These are phyloP conservation scores for Nephrotoma flavescens DNA, from an alignment of 2,888 invertebrate genomes.

Conservation along the genomic window DNA sequence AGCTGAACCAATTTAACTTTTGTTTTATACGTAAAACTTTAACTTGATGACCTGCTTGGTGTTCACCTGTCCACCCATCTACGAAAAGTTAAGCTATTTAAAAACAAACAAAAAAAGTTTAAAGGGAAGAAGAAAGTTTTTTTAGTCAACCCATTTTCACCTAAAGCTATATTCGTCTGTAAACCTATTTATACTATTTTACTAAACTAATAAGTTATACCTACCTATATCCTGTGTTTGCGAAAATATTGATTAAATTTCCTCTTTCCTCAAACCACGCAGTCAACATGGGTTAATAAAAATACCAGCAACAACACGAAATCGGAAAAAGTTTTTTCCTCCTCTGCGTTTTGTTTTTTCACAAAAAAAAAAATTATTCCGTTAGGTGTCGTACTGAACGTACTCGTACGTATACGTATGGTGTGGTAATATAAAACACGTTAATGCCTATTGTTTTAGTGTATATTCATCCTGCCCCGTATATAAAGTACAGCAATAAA, in stretches of 20 bases:
- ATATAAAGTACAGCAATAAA: not conserved
- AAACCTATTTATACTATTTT: not conserved
- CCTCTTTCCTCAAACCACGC: not conserved
- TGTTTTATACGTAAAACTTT: too few relatives aligned
- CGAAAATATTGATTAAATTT: not conserved
- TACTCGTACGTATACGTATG: not conserved
- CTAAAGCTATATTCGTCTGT: not conserved
- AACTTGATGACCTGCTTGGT: too few relatives aligned
- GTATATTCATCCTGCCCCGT: not conserved
- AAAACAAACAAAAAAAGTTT: not conserved
- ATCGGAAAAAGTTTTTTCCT: not conserved
- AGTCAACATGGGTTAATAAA: not conserved
- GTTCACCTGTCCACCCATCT: too few relatives aligned
- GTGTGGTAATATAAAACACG: not conserved
- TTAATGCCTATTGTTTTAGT: not conserved
- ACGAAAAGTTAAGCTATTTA: too few relatives aligned
- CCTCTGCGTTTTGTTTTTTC: not conserved
- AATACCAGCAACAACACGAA: not conserved
- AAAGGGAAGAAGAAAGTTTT: not conserved
- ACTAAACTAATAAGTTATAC: not conserved
- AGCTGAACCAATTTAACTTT: too few relatives aligned
- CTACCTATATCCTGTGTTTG: not conserved
- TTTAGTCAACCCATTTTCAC: not conserved
- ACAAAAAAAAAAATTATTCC: not conserved
- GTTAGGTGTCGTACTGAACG: not conserved